Base-by-base conservation (phyloP, 2,888 invertebrate species). In the Cotesia congregata region DNA sequence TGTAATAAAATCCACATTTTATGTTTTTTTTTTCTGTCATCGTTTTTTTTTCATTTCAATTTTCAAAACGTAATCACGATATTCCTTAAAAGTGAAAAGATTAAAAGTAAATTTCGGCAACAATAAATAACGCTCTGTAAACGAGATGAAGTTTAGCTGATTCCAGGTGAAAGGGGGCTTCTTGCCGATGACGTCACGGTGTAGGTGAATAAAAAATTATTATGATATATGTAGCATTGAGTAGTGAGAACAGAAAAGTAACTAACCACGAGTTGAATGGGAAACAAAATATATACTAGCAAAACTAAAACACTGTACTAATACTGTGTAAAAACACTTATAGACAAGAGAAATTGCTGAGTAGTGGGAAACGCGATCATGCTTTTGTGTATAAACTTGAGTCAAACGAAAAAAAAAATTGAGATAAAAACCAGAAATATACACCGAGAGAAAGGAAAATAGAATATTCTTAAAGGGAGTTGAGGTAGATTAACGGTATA, bases 401-500 rank as follows among this genome's bases (percentile, higher is more conserved):
- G 50, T 12, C 59, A 64, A 12, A 74, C 59, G 76, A 75, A 69
- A 72, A 60, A 15, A 73, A 73, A 77, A 67, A 65, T 61, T 72
- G 60, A 74, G 75, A 74, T 77, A 77, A 72, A 71, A 15, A 15
- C 59, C 72, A 76, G 59, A 72, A 71, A 65, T 61, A 15, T 75
- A 41, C 50, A 50, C 30, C 73, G 65, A 20, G 69, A 74, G 62
- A 39, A 67, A 80, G 78, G 79, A 77, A 80, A 80, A 81, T 74
- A 79, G 78, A 80, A 39, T 9, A 67, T 61, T 40, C 67, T 69
- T 39, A 60, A 30, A 70, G 9, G 20, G 65, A 78, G 71, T 50
- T 79, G 72, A 83, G 84, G 83, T 83, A 82, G 81, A 79, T 85
- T 87, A 87, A 87, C 87, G 87, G 87, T 87, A 87, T 86, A 87